A percentile compares a stretch with the other conserved stretches of the same genome.
These are phyloP conservation scores for Cancer borealis DNA, from an alignment of 2,888 invertebrate species.

Conservation along the genomic window DNA sequence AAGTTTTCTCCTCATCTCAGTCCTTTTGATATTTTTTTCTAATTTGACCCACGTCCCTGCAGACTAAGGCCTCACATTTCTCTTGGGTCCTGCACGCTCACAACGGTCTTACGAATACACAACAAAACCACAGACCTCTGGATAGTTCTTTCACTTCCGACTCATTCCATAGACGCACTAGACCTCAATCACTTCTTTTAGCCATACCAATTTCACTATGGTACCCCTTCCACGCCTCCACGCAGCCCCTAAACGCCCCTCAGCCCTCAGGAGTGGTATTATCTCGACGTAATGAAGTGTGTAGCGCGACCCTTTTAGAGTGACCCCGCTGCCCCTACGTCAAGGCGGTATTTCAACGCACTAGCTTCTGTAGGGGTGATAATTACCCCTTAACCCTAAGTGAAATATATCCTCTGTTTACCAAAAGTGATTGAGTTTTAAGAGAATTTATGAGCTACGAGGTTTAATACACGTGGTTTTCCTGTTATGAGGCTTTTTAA, in stretches of 20 bases:
- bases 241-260: neutral
- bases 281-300: constrained; percentile 6
- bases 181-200: neutral
- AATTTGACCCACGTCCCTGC: neutral
- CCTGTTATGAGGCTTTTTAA: too few relatives aligned
- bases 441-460: too few relatives aligned
- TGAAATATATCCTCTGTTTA: neutral
- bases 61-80: neutral
- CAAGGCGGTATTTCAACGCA: too few relatives aligned
- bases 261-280: neutral
- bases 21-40: neutral
- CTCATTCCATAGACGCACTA: neutral
- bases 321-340: too few relatives aligned
- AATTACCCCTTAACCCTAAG: neutral
- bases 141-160: neutral
- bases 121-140: neutral
- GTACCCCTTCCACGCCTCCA: neutral
- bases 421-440: too few relatives aligned
- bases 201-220: neutral
- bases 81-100: neutral
- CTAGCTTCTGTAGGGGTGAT: neutral
- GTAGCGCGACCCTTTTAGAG: neutral
- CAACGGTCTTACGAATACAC: neutral
- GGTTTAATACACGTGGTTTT: too few relatives aligned
- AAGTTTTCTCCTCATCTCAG: neutral